These are phyloP conservation scores for Zelostemma sp. DNA, from an alignment of 1,140 invertebrate genomes.

Conservation along the genomic window DNA sequence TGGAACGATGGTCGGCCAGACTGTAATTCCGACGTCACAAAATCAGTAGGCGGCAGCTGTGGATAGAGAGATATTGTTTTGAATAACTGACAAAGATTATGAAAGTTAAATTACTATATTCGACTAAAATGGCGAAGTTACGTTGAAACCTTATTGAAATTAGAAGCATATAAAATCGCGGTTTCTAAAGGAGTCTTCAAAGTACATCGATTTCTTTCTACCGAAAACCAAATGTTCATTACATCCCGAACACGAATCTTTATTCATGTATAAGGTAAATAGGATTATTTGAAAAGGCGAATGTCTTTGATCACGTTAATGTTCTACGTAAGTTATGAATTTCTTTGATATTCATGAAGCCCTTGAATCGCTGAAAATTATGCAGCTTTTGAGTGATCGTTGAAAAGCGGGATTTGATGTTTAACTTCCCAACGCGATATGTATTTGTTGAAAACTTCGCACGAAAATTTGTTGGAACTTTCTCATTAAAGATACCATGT, in stretches of 20 bases:
- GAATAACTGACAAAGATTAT: not conserved
- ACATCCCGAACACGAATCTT: not conserved
- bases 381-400: not conserved
- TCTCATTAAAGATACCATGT: not conserved
- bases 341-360: not conserved
- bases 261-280: not conserved
- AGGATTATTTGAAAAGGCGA: not conserved
- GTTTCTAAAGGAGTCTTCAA: no score
- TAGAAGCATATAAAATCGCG: no score
- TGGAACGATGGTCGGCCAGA: not conserved
- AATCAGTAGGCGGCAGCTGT: not conserved
- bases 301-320: not conserved
- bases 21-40: not conserved
- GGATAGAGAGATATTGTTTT: not conserved
- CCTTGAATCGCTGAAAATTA: not conserved
- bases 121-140: not conserved
- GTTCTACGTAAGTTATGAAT: not conserved
- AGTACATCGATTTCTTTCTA: not conserved
- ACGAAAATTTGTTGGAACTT: no score
- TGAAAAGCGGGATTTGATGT: not conserved
- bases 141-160: not conserved
- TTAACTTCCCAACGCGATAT: not conserved
- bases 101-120: not conserved
- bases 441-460: not conserved
- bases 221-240: not conserved